Evolutionary conservation across 2,888 invertebrate genomes (phyloP), one percentile per base, ranked within the genome.

Genomic region (Actias luna): DNA sequence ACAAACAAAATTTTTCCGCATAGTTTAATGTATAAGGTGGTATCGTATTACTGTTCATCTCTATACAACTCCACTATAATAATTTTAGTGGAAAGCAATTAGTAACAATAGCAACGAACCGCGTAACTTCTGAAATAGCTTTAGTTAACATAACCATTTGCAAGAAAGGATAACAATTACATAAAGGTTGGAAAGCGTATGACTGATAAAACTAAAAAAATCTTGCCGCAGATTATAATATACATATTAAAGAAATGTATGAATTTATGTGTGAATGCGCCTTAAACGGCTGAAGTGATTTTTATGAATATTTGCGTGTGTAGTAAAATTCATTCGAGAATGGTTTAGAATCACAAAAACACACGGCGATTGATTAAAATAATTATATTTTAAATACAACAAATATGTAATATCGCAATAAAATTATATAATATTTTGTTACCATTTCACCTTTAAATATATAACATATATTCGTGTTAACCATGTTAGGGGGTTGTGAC

Each of bases 121-220:
- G 33, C 46, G 59, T 31, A 60, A 60, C 60, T 60, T 50, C 46
- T 60, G 52, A 60, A 46, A 50, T 52, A 31, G 59, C 39, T 50
- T 46, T 25, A 60, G 22, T 60, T 22, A 22, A 60, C 33, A 25
- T 50, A 50, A 60, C 35, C 46, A 50, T 25, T 25, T 25, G 0
- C 16, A 1, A 42, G 39, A 42, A 42, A 5, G 18, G 18, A 42
- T 42, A 42, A 42, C n/a, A n/a, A 42, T n/a, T 7, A 50, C 46
- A n/a, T n/a, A 25, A 50, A 50, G 12, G 2, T 50, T 12, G 16
- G 3, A 12, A 50, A 50, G 22, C 22, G 8, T 35, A 8, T 60
- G 14, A 50, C 58, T 39, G 18, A 42, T 16, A 29, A 18, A 29
- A 29, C 3, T 25, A n/a, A n/a, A n/a, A n/a, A n/a, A n/a, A 25